Evolutionary conservation across 2,113 vertebrate genomes (phyloP), one percentile per base, ranked within the genome.

Genomic region (Lepisosteus osseus): DNA sequence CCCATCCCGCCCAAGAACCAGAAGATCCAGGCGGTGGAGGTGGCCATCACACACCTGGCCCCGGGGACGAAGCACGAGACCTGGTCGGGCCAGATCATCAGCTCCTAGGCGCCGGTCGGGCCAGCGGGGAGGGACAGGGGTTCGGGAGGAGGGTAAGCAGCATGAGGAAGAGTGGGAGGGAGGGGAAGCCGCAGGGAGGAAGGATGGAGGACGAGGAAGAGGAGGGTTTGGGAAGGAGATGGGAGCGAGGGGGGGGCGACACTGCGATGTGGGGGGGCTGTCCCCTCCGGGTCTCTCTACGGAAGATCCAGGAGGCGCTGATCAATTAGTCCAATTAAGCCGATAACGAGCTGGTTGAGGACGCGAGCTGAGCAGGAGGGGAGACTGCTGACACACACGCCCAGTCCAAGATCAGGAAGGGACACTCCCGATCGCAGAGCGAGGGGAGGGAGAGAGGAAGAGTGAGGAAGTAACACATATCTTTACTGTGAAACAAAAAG

Each of bases 11-110:
- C 97, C 70, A 99, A 99, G 89, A 97, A 98, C 82, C 90, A 97
- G 93, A 99, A 99, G 91, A 93, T 97, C 84, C 97, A 99, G 86
- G 97, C 97, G 0, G 96, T 99, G 89, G 97, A 99, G 82, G 97
- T 99, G 89, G 94, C 95, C 81, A 94, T 99, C 82, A 97, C 90
- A 54, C 97, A 99, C 83, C 86, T 96, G 79, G 96, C 93, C 0
- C 95, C 96, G 0, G 95, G 96, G 69, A 96, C 90, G 0, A 98
- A 98, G 83, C 97, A 99, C 0, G 97, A 99, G 92, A 99, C 97
- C 0, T 99, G 97, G 97, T 98, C 97, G 0, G 97, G 97, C 51
- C 96, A 98, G 90, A 94, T 97, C 54, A 95, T 99, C 77, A 94
- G 94, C 86, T 95, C 95, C 51, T 98, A 97, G 93, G 79, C 62